Conservation (phyloP, 23 tunicate genomes). For the Halocynthia aurantium region DNA sequence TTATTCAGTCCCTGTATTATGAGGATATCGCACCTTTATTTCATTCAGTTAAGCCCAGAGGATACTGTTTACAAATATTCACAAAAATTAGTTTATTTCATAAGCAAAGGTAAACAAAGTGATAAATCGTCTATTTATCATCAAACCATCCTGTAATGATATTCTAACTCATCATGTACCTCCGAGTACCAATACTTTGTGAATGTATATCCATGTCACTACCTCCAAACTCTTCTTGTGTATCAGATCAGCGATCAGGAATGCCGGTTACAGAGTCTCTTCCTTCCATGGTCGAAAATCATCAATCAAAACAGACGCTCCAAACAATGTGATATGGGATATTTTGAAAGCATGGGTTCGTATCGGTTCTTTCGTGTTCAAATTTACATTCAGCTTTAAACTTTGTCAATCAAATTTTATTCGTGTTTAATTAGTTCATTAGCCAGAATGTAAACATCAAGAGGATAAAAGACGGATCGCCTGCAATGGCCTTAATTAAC, state of each 20-base stretch:
- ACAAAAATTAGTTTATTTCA: too few relatives aligned
- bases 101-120: too few relatives aligned
- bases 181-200: too few relatives aligned
- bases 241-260: conserved; percentile 58
- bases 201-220: too few relatives aligned
- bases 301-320: conserved; percentile 70
- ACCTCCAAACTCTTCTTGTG: not conserved
- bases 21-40: too few relatives aligned
- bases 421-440: conserved; percentile 22
- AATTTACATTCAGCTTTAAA: not conserved
- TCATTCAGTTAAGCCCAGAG: too few relatives aligned
- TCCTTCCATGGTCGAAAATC: conserved; percentile 49
- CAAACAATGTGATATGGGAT: conserved; percentile 82
- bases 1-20: too few relatives aligned
- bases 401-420: not conserved
- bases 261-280: conserved; percentile 74
- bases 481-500: conserved; percentile 43
- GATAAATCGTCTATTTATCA: too few relatives aligned
- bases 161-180: too few relatives aligned
- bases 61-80: too few relatives aligned
- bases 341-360: conserved; percentile 70
- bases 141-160: too few relatives aligned
- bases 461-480: conserved; percentile 35
- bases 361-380: not conserved
- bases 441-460: conserved; percentile 27